A percentile compares a stretch with the other conserved stretches of the same genome.
Conservation (phyloP, 37 sponge, comb jelly and placozoan species). For the Ianthella basta region DNA sequence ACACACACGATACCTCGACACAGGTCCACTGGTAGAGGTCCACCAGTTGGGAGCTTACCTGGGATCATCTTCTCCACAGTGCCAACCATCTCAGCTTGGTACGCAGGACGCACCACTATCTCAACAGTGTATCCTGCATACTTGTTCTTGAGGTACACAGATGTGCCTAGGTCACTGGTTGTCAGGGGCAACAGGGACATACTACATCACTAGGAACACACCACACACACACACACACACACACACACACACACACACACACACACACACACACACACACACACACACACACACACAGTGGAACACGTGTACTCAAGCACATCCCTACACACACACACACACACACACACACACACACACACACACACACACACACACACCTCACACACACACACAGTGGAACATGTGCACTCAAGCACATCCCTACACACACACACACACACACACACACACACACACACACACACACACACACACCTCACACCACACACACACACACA, state of each 20-base stretch:
- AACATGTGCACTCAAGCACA: no score
- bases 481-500: no score
- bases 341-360: no score
- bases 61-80: constrained; percentile 44
- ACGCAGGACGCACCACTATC: constrained; percentile 51
- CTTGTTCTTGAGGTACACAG: constrained; percentile 80
- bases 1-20: neutral
- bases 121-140: constrained; percentile 87
- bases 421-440: no score
- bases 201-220: neutral
- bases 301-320: no score
- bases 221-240: no score
- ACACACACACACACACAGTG: no score
- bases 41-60: constrained; percentile 38
- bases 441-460: neutral
- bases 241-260: no score
- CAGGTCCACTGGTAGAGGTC: neutral
- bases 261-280: no score
- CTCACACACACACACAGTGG: no score
- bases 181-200: neutral
- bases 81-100: constrained; percentile 35
- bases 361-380: no score
- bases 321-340: no score
- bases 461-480: neutral
- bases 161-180: constrained; percentile 70